Base-by-base conservation (phyloP, 2,113 vertebrate species). In the Gymnorhina tibicen region DNA sequence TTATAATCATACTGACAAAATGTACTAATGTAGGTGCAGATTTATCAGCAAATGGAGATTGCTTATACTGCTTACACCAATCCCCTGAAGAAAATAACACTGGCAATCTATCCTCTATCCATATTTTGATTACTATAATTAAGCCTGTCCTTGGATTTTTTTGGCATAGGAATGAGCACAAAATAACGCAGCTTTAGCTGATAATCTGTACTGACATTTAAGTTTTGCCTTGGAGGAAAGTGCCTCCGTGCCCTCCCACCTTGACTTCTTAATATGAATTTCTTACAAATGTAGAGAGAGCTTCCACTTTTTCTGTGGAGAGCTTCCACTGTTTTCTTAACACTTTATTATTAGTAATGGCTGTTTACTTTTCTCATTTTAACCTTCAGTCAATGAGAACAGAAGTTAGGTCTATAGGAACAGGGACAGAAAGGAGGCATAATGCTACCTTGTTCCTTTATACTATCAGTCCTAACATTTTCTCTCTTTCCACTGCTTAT, bases 201-300 rank as follows among this genome's bases (percentile, higher is more conserved):
- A 76, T 93, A 87, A 95, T 96, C 87, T 90, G 59, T 55, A 83
- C 28, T 90, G 95, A 95, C 95, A 81, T 94, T 95, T 93, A 78
- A 93, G 39, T 70, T 90, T 85, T 77, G 85, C 75, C 87, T 91
- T 74, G 33, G 30, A 93, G 87, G 74, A 76, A 94, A 91, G 30
- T 69, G n/a, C 21, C 15, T 88, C 33, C 15, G 89, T 95, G 83
- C 68, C 39, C 64, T 86, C 44, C 73, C 39, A 81, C 59, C 55
- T 90, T 75, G 84, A 85, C 58, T 74, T 77, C 35, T 91, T 84
- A 39, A 74, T 74, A 60, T 74, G 72, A 87, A 74, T 92, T 90
- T 93, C 59, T 77, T 66, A 44, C 4, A 53, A 91, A 87, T 7
- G 3, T 33, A 87, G 33, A 73, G 22, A 47, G 13, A 80, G 8